These are phyloP conservation scores for Otocyon megalotis DNA, from an alignment of 2,113 vertebrate species.

Conservation along the genomic window DNA sequence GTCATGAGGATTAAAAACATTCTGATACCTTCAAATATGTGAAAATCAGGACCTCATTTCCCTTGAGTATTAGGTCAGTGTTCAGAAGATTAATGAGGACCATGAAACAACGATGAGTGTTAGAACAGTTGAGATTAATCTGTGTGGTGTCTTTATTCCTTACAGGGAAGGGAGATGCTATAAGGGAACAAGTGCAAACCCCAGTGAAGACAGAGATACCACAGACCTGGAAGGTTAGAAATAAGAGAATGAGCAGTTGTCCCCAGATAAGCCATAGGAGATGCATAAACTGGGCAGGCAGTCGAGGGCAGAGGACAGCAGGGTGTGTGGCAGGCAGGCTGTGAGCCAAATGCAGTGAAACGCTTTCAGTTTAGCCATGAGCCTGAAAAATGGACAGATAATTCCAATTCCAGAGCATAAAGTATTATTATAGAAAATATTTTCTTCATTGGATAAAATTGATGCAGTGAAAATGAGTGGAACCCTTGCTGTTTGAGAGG, in stretches of 20 bases:
- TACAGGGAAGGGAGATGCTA: neutral
- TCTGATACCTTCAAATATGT: neutral
- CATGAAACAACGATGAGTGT: neutral
- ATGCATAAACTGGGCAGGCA: accelerated
- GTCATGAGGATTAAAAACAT: neutral
- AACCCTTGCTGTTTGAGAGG: neutral
- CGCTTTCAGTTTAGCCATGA: neutral
- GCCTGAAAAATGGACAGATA: neutral
- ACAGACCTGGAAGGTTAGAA: neutral
- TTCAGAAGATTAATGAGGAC: neutral
- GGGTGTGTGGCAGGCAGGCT: neutral
- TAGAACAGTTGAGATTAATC: neutral
- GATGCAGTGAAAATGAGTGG: neutral
- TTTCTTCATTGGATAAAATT: neutral
- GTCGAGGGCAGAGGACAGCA: neutral
- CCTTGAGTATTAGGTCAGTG: too few species aligned
- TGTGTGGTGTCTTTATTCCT: neutral
- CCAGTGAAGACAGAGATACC: neutral
- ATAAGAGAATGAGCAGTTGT: neutral
- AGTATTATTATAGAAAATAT: neutral
- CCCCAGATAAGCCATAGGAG: neutral
- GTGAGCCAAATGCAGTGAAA: neutral
- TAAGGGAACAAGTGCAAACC: neutral
- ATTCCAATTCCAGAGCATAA: neutral
- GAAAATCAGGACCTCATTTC: neutral